Evolutionary conservation across 2,113 vertebrate species (phyloP).

Genomic region (Burhinus oedicnemus): DNA sequence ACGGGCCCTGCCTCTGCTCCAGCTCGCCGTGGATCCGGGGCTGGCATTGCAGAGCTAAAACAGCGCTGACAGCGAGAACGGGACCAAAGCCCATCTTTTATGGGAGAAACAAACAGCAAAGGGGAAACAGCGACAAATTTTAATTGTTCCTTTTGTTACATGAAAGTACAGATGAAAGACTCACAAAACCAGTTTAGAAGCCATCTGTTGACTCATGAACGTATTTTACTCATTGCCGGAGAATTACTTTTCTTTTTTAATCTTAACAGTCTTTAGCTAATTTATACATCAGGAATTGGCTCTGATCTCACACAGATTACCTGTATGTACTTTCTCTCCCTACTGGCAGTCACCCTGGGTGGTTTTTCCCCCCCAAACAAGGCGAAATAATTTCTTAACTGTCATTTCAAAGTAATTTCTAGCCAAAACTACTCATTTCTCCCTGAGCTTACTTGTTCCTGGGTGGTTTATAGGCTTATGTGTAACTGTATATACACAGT

Average conservation of each 20-base stretch:
- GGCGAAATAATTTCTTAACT: background rate
- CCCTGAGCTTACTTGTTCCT: background rate
- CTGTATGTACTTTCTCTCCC: background rate
- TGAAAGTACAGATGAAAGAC: background rate
- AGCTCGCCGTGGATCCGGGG: rapidly evolving
- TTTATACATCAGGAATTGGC: background rate
- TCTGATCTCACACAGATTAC: background rate
- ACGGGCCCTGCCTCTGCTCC: background rate
- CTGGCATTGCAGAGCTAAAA: rapidly evolving
- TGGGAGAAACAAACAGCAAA: background rate
- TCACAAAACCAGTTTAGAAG: background rate
- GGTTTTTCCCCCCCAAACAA: background rate
- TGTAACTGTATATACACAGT: background rate
- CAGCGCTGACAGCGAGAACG: rapidly evolving
- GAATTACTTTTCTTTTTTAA: background rate
- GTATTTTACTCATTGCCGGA: background rate
- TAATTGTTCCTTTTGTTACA: background rate
- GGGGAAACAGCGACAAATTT: background rate
- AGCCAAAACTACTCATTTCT: background rate
- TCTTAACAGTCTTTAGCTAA: background rate
- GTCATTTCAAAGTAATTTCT: background rate
- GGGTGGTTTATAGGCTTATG: background rate
- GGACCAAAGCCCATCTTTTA: background rate
- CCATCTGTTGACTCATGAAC: background rate
- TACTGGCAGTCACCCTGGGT: background rate